Evolutionary conservation across 64 coral and sea anemone species (phyloP).

Genomic region (Stichodactyla mertensii): DNA sequence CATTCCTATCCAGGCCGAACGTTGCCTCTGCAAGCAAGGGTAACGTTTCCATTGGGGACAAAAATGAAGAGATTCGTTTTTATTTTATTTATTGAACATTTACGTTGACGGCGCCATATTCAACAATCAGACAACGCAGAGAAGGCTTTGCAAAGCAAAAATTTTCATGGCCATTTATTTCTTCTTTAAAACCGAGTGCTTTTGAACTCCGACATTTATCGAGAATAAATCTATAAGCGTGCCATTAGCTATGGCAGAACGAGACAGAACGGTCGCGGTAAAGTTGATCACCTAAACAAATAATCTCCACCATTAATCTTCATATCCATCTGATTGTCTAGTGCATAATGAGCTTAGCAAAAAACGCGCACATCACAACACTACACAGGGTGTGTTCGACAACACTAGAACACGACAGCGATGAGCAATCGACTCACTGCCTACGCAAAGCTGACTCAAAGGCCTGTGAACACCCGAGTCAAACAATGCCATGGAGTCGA

Average conservation of each 20-base stretch:
- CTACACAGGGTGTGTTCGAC: slow-evolving; percentile 4
- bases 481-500: not conserved
- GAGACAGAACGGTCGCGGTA: not conserved
- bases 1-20: too few relatives aligned
- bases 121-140: too few relatives aligned
- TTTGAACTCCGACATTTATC: not conserved
- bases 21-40: too few relatives aligned
- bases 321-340: slow-evolving; percentile 5
- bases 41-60: too few relatives aligned
- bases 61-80: too few relatives aligned
- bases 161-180: not conserved
- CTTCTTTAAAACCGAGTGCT: not conserved
- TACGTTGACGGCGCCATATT: too few relatives aligned
- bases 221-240: not conserved
- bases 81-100: too few relatives aligned
- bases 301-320: not conserved
- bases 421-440: not conserved
- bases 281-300: not conserved
- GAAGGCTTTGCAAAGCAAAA: not conserved
- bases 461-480: not conserved
- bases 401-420: not conserved
- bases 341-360: slow-evolving; percentile 5
- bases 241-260: not conserved
- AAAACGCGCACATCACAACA: not conserved
- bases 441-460: not conserved